Base-by-base conservation (phyloP, 2,797 vertebrate genomes). In the Platyrinchus mystaceus region DNA sequence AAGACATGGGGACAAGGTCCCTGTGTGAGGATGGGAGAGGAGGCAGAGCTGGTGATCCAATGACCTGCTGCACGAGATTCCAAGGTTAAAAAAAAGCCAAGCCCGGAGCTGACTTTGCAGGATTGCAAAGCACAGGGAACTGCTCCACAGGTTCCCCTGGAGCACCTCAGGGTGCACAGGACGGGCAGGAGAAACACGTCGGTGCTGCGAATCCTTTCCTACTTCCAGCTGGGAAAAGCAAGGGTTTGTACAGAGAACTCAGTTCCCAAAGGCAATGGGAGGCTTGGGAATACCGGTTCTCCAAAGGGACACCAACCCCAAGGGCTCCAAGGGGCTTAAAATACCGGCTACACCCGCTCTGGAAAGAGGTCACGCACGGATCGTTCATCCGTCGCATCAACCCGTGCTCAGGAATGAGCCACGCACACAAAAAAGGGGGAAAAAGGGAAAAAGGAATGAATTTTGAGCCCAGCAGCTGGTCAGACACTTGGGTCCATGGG, bases 401-500 rank as follows among this genome's bases (percentile, higher is more conserved):
- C 3, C 26, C 0, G 0, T 36, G 55, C 82, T 43, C 3, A 1
- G 86, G 18, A 34, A 34, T 2, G 14, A 79, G 39, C n/a, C 56
- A 78, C 4, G 0, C n/a, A 15, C 0, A 1, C 1, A 0, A 47
- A 28, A 43, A 55, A 55, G 3, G 14, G 10, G 50, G n/a, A 1
- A 13, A 41, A 49, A 43, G 9, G 27, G 44, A 21, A 21, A 78
- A 84, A 50, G 27, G 50, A 59, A 12, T 0, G 3, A 64, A 46
- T 27, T 12, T 37, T 15, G 39, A 80, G 32, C 22, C 64, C 59
- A 49, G 79, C 47, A 80, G 78, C 32, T 39, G 9, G 12, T 17
- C 8, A 28, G 28, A 20, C 56, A n/a, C 43, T 11, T 1, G 16
- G 34, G 26, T 5, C 46, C 5, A 2, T 0, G 1, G 32, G 50